These are phyloP conservation scores for Vombatus ursinus DNA, from an alignment of 2,113 vertebrate genomes.

Conservation along the genomic window DNA sequence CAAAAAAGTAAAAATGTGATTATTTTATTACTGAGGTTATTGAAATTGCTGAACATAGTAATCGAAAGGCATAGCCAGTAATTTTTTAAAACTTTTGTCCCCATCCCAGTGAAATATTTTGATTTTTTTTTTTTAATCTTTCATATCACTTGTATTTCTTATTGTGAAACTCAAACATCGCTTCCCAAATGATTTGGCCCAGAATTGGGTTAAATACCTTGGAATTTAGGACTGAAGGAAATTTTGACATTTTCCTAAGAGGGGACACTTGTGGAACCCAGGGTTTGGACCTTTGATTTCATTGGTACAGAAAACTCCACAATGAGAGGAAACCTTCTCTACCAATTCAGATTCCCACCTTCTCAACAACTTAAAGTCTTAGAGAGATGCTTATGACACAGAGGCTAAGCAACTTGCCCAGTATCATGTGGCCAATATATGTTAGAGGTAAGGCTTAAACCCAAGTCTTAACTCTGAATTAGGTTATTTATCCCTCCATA, in stretches of 20 bases:
- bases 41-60: conserved; percentile 43
- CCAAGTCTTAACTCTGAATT: background rate
- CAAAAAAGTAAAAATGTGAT: conserved; percentile 50
- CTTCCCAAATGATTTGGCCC: conserved; percentile 7
- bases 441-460: background rate
- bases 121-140: conserved; percentile 26
- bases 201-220: background rate
- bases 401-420: background rate
- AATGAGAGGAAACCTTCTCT: background rate
- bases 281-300: background rate
- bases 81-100: conserved; percentile 36
- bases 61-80: conserved; percentile 44
- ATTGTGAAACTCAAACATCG: background rate
- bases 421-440: background rate
- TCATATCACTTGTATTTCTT: conserved; percentile 18
- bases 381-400: background rate
- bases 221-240: background rate
- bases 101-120: conserved; percentile 20
- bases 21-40: conserved; percentile 35
- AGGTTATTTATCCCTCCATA: background rate
- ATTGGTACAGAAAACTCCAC: background rate
- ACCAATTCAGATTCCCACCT: too few species aligned
- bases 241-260: background rate
- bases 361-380: background rate
- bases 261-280: background rate